Conservation (phyloP, 1,140 invertebrate genomes). For the Zophobas atratus region DNA sequence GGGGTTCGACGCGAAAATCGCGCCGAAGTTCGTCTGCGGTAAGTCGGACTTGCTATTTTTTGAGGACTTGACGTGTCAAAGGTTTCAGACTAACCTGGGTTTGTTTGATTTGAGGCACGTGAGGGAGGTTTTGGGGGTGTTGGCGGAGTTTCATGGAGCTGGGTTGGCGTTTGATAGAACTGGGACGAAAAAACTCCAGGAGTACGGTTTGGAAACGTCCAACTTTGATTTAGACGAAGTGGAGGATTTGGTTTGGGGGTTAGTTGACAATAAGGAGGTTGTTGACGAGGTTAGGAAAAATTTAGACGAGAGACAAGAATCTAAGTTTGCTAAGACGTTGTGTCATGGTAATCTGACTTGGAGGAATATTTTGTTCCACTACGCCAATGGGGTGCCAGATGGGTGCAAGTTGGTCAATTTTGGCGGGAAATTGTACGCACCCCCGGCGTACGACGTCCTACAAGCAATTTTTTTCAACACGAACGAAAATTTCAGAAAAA, state of each 20-base stretch:
- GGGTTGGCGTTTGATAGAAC: constrained; percentile 61
- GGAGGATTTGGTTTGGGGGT: background rate
- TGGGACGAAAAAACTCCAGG: constrained; percentile 46
- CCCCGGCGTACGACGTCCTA: constrained; percentile 73
- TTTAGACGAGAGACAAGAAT: constrained; percentile 59
- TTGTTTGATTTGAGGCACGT: constrained; percentile 39
- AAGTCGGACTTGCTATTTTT: constrained; percentile 33
- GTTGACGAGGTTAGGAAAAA: constrained; percentile 49
- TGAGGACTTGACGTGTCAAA: constrained; percentile 50
- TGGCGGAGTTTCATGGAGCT: constrained; percentile 64
- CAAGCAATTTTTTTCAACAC: background rate
- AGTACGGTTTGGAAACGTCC: background rate
- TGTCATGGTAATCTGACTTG: constrained; percentile 77
- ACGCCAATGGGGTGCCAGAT: constrained; percentile 63
- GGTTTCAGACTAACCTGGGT: constrained; percentile 54
- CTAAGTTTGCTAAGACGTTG: constrained; percentile 71
- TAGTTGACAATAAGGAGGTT: background rate
- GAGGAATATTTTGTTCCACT: constrained; percentile 72
- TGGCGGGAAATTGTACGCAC: constrained; percentile 72
- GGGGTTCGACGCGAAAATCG: background rate
- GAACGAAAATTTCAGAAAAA: background rate
- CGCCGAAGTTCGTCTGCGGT: background rate
- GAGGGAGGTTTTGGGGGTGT: constrained; percentile 57
- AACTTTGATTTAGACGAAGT: background rate
- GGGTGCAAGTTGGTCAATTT: constrained; percentile 75